Percentiles rank a stretch among this genome's conserved stretches.
These are phyloP conservation scores for Galagoides demidoff DNA, from an alignment of 2,797 vertebrate species.

Conservation along the genomic window DNA sequence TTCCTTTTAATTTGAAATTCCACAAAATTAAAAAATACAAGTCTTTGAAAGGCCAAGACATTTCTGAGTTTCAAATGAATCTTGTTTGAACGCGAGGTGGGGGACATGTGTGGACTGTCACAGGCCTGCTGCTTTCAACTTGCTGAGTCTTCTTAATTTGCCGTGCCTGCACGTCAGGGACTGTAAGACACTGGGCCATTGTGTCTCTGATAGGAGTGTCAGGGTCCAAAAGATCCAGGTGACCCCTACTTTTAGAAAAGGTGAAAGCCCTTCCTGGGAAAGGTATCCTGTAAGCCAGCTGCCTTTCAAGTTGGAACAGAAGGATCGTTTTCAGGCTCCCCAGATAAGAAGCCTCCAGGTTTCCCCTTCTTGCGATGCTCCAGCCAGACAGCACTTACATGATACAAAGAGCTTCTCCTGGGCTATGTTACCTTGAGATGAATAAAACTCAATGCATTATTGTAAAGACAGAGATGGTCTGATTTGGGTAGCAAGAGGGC, in stretches of 20 bases:
- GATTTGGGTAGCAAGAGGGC: constrained; percentile 28
- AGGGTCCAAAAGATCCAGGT: background rate
- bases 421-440: constrained; percentile 68
- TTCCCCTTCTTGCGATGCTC: background rate
- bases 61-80: background rate
- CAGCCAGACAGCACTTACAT: constrained; percentile 47
- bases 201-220: constrained; percentile 4
- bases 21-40: background rate
- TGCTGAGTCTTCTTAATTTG: background rate
- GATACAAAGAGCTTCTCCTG: constrained; percentile 54
- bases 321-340: constrained; percentile 50
- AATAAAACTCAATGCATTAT: constrained; percentile 69
- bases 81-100: background rate
- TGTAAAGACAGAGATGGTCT: constrained; percentile 74
- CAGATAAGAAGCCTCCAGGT: constrained; percentile 64
- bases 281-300: constrained; percentile 61
- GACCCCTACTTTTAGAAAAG: constrained; percentile 27
- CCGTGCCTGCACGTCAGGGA: background rate
- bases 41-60: background rate
- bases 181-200: background rate
- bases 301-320: constrained; percentile 29
- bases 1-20: background rate
- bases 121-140: background rate
- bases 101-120: rapidly evolving
- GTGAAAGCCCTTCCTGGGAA: constrained; percentile 58